Percentiles rank a stretch among this genome's conserved stretches.
These are phyloP conservation scores for Nymphalis polychloros DNA, from an alignment of 2,888 invertebrate species.

Conservation along the genomic window DNA sequence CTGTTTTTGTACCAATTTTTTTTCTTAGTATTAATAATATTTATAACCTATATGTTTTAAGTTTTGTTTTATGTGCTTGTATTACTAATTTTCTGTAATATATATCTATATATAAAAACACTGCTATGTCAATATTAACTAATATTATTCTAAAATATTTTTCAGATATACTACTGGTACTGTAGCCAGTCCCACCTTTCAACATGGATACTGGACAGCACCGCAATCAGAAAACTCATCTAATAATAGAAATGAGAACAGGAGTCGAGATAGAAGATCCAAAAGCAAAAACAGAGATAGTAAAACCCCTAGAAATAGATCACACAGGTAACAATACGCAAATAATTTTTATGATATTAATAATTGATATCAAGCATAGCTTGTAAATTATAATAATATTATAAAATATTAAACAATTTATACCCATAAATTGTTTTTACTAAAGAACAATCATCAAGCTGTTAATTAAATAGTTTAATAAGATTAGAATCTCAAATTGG, in stretches of 20 bases:
- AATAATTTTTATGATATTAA: neutral
- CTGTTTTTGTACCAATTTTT: no score
- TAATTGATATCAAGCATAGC: neutral
- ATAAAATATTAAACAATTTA: no score
- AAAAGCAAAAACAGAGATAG: conserved; percentile 72
- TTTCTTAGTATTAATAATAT: no score
- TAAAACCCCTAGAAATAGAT: conserved; percentile 55
- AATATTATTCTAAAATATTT: conserved; percentile 3
- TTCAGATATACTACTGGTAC: conserved; percentile 64
- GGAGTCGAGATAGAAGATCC: conserved; percentile 60
- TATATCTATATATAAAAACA: no score
- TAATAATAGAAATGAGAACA: conserved; percentile 48
- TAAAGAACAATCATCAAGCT: no score
- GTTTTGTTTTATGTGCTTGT: no score
- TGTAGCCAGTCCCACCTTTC: conserved; percentile 64
- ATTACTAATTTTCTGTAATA: no score
- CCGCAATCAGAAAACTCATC: conserved; percentile 52
- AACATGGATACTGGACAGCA: conserved; percentile 77
- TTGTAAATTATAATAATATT: neutral
- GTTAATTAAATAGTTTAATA: no score
- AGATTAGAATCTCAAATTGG: no score
- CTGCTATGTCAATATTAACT: no score
- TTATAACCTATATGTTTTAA: no score
- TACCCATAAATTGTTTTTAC: no score
- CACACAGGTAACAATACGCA: conserved; percentile 49